phyloP scores from a whole-genome alignment of 2,113 vertebrate species.

The western clawed frog (Xenopus tropicalis) region DNA sequence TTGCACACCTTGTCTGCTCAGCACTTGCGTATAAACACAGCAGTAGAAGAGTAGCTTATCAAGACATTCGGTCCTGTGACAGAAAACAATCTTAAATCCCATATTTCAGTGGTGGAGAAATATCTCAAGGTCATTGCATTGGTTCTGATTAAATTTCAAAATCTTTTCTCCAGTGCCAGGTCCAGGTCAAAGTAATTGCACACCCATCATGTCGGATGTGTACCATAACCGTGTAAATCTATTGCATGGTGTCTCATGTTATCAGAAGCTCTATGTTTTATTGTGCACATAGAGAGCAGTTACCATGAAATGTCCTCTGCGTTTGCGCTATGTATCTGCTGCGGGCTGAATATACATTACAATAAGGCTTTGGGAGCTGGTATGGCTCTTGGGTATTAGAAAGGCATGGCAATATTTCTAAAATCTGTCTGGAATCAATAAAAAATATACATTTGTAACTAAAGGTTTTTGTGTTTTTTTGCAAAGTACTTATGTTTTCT shows the following conservation, averaged over 20 bases:
- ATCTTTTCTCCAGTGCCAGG: slow-evolving; percentile 52
- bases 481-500: too few relatives aligned
- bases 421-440: background rate
- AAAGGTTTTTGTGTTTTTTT: background rate
- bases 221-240: slow-evolving; percentile 34
- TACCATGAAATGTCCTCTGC: slow-evolving; percentile 31
- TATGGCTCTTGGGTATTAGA: background rate
- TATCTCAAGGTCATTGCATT: slow-evolving; percentile 59
- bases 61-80: slow-evolving; percentile 50
- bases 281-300: slow-evolving; percentile 20
- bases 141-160: slow-evolving; percentile 62
- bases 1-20: background rate
- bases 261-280: slow-evolving; percentile 31
- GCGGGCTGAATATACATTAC: slow-evolving; percentile 9
- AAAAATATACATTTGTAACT: too few relatives aligned
- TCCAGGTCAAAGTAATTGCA: slow-evolving; percentile 49
- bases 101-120: slow-evolving; percentile 52
- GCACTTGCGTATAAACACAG: slow-evolving; percentile 18
- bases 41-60: slow-evolving; percentile 52
- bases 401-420: background rate
- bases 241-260: slow-evolving; percentile 38
- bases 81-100: slow-evolving; percentile 51
- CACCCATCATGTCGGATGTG: slow-evolving; percentile 39
- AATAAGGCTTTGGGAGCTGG: background rate
- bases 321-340: slow-evolving; percentile 4